Evolutionary conservation across 2,797 vertebrate species (phyloP).

Genomic region (Xyrichtys novacula): DNA sequence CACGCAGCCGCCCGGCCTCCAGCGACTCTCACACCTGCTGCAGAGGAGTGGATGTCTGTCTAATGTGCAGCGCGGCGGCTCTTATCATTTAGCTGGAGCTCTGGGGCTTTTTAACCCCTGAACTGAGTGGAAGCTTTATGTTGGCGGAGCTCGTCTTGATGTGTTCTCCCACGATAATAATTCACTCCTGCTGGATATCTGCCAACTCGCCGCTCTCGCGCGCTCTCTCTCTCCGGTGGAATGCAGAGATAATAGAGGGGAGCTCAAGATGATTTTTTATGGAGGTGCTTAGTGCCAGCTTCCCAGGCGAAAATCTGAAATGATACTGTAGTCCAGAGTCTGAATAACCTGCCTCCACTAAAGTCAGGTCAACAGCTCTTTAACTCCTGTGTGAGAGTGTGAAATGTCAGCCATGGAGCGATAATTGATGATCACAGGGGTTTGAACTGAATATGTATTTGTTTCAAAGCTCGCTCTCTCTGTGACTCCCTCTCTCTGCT

Average conservation of each 20-base stretch:
- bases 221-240: constrained; percentile 49
- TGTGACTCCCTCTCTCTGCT: constrained; percentile 17
- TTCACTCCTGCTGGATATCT: constrained; percentile 63
- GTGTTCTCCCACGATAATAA: constrained; percentile 73
- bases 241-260: constrained; percentile 69
- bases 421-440: constrained; percentile 20
- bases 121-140: constrained; percentile 51
- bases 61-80: constrained; percentile 29
- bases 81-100: constrained; percentile 66
- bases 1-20: constrained; percentile 35
- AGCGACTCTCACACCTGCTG: constrained; percentile 65
- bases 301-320: constrained; percentile 36
- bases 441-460: constrained; percentile 13
- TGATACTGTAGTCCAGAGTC: constrained; percentile 26
- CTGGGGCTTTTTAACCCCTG: constrained; percentile 70
- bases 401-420: constrained; percentile 20
- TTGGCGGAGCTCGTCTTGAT: constrained; percentile 55
- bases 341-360: constrained; percentile 16
- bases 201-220: constrained; percentile 48
- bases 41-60: constrained; percentile 47
- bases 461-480: neutral
- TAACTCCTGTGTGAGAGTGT: constrained; percentile 20
- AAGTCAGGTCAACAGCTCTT: neutral
- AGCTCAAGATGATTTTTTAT: constrained; percentile 63
- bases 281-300: constrained; percentile 59